phyloP scores from a whole-genome alignment of 2,888 invertebrate species.

The Troides oblongomaculatus region DNA sequence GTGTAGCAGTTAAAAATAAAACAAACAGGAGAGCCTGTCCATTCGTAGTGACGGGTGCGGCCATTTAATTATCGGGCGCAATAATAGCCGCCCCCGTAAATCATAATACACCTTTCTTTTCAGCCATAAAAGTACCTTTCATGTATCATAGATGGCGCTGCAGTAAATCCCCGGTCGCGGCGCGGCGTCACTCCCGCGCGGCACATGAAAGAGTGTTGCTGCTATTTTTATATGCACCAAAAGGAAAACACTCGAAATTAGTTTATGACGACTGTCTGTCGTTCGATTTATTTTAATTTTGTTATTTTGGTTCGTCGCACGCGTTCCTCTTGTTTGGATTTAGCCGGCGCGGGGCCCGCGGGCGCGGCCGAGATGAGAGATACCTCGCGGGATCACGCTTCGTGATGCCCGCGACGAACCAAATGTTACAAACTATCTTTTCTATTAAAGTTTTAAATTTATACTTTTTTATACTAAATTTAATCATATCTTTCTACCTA shows the following conservation, averaged over 20 bases:
- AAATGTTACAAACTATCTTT: too few relatives aligned
- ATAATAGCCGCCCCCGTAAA: slow-evolving; percentile 58
- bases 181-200: slow-evolving; percentile 73
- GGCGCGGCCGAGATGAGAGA: slow-evolving; percentile 64
- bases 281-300: slow-evolving; percentile 80
- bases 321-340: slow-evolving; percentile 68
- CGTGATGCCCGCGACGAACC: too few relatives aligned
- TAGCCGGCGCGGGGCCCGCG: slow-evolving; percentile 60
- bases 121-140: slow-evolving; percentile 63
- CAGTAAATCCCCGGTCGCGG: slow-evolving; percentile 62
- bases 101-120: slow-evolving; percentile 68
- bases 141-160: slow-evolving; percentile 73
- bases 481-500: too few relatives aligned
- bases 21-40: slow-evolving; percentile 28
- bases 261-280: slow-evolving; percentile 80
- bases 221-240: slow-evolving; percentile 76
- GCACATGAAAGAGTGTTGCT: slow-evolving; percentile 77
- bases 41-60: slow-evolving; percentile 37
- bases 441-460: too few relatives aligned
- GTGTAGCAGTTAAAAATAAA: slow-evolving; percentile 26
- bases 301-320: slow-evolving; percentile 71
- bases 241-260: slow-evolving; percentile 79
- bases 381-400: slow-evolving; percentile 50
- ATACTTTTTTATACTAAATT: too few relatives aligned
- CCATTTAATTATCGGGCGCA: slow-evolving; percentile 61